Conservation (phyloP, 2,888 invertebrate genomes). For the Agrochola lychnidis region DNA sequence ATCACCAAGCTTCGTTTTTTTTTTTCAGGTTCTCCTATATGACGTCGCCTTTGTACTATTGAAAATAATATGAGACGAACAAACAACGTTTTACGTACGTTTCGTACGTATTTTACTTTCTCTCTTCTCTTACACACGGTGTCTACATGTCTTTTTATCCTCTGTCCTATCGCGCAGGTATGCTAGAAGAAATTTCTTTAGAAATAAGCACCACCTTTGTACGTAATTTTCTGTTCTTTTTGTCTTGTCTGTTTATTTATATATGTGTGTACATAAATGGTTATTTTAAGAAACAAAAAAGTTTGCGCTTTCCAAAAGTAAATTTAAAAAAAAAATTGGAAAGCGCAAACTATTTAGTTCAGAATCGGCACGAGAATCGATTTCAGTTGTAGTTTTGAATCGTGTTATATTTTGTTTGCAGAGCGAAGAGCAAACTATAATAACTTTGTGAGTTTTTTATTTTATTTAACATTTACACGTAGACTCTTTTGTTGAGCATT, state of each 20-base stretch:
- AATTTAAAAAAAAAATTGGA: neutral
- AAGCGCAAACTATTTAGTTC: neutral
- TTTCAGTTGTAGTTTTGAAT: neutral
- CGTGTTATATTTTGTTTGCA: neutral
- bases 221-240: no score
- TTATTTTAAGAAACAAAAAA: neutral
- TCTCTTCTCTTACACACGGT: no score
- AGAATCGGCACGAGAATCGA: neutral
- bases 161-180: no score
- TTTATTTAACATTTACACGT: neutral
- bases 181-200: no score
- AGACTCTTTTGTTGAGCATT: neutral
- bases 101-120: no score
- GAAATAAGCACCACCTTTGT: no score
- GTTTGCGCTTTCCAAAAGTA: neutral
- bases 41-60: slow-evolving; percentile 3
- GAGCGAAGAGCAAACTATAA: neutral
- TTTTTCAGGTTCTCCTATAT: neutral
- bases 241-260: no score
- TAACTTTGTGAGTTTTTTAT: no score
- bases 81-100: no score
- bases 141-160: no score
- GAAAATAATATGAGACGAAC: neutral
- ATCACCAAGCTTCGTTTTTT: slow-evolving; percentile 17
- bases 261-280: neutral